Conservation (phyloP, 2,113 vertebrate genomes). For the Anser brachyrhynchus region DNA sequence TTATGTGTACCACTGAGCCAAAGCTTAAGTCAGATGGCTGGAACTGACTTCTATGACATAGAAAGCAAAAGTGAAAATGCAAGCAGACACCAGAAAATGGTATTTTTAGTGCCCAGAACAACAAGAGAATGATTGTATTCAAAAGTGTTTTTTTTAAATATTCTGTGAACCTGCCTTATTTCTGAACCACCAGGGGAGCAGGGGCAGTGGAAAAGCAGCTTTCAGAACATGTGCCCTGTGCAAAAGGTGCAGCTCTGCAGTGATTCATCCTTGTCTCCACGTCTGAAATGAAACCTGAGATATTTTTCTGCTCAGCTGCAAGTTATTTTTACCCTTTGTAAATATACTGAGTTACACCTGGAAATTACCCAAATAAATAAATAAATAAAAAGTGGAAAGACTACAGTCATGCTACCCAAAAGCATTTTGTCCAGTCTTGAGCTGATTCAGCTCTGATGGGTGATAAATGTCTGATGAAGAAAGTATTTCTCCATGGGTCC, state of each 20-base stretch:
- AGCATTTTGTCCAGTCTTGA: neutral
- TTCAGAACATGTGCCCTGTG: conserved; percentile 36
- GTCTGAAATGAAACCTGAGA: conserved; percentile 24
- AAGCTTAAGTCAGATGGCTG: neutral
- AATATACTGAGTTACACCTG: conserved; percentile 66
- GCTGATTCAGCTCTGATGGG: neutral
- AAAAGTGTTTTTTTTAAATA: conserved; percentile 19
- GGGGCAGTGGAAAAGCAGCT: conserved; percentile 68
- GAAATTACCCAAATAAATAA: neutral
- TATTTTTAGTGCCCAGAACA: conserved; percentile 63
- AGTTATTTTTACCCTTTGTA: conserved; percentile 66
- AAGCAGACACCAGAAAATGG: conserved; percentile 11
- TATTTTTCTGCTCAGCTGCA: conserved; percentile 56
- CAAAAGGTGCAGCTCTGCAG: conserved; percentile 23
- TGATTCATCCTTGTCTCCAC: conserved; percentile 60
- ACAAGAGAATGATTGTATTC: conserved; percentile 68
- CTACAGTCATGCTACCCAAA: neutral
- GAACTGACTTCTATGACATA: neutral
- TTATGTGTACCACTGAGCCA: neutral
- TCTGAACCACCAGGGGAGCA: conserved; percentile 45
- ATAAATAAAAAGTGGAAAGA: neutral
- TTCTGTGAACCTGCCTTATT: conserved; percentile 72
- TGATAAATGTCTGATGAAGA: neutral
- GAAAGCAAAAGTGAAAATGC: conserved; percentile 38
- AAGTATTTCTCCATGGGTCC: neutral